These are phyloP conservation scores for Gavia stellata DNA, from an alignment of 2,113 vertebrate species.

Conservation along the genomic window DNA sequence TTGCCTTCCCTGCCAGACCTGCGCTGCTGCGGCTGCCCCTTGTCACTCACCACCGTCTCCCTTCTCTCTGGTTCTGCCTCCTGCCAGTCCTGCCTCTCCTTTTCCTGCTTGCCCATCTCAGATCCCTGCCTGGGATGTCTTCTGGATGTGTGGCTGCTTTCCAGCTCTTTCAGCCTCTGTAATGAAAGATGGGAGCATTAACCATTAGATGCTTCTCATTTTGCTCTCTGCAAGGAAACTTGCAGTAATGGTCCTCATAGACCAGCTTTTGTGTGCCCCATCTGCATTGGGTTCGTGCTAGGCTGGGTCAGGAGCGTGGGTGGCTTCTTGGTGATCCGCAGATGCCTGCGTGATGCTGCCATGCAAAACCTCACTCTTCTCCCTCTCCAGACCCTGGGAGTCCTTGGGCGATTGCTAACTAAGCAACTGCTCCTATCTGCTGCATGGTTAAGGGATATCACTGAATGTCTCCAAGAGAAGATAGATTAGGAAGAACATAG, in stretches of 20 bases:
- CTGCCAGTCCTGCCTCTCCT: not conserved
- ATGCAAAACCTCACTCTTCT: not conserved
- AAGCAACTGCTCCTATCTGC: not conserved
- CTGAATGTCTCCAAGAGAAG: not conserved
- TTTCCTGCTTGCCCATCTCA: not conserved
- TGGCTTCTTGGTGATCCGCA: not conserved
- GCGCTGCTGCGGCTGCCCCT: rapidly evolving
- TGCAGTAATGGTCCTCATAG: rapidly evolving
- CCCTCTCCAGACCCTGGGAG: not conserved
- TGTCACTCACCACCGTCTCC: not conserved
- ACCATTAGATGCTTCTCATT: not conserved
- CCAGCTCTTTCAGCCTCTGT: not conserved
- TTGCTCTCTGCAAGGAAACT: not conserved
- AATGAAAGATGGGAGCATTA: not conserved
- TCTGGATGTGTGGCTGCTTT: not conserved
- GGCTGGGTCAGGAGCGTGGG: not conserved
- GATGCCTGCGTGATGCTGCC: not conserved
- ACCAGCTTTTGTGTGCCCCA: not conserved
- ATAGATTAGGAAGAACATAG: not conserved
- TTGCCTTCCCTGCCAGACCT: not conserved
- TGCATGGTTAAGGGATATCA: not conserved
- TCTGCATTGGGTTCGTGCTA: rapidly evolving
- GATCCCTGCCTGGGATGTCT: not conserved
- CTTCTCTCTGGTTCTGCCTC: not conserved
- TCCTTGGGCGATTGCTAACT: not conserved